phyloP scores from a whole-genome alignment of 1,140 invertebrate species.

The Streblospio benedicti region DNA sequence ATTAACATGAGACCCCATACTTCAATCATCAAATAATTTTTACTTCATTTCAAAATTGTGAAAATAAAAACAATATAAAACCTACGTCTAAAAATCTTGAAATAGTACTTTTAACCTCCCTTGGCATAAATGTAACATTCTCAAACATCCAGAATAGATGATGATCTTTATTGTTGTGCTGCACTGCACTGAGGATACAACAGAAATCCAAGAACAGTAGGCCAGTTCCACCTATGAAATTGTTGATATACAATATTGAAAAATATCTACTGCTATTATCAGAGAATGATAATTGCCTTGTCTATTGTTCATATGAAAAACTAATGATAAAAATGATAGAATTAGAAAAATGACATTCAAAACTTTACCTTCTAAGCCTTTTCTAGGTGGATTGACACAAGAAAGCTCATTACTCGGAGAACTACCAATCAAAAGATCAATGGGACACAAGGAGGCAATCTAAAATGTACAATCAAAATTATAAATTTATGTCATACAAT shows the following conservation, averaged over 20 bases:
- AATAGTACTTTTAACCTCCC: constrained; percentile 46
- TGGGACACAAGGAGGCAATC: constrained; percentile 49
- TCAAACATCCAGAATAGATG: constrained; percentile 56
- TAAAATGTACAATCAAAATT: constrained; percentile 18
- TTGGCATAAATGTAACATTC: constrained; percentile 55
- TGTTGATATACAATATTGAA: too few relatives aligned
- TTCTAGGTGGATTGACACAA: constrained; percentile 53
- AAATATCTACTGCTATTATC: not conserved
- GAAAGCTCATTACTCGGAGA: constrained; percentile 59
- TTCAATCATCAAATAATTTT: too few relatives aligned
- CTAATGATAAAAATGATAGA: not conserved
- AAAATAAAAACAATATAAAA: constrained; percentile 27
- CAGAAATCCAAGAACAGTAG: constrained; percentile 54
- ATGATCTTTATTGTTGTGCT: constrained; percentile 35
- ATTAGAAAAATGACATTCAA: constrained; percentile 4
- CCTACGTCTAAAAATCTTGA: constrained; percentile 30
- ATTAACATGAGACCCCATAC: too few relatives aligned
- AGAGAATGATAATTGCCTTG: not conserved
- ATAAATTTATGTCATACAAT: not conserved
- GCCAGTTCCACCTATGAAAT: constrained; percentile 50
- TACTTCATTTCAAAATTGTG: not conserved
- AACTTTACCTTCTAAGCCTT: constrained; percentile 53
- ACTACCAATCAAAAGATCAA: constrained; percentile 58
- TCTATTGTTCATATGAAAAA: not conserved
- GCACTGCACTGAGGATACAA: constrained; percentile 47